Conservation (phyloP, 2,888 invertebrate species). For the Conistra vaccinii region DNA sequence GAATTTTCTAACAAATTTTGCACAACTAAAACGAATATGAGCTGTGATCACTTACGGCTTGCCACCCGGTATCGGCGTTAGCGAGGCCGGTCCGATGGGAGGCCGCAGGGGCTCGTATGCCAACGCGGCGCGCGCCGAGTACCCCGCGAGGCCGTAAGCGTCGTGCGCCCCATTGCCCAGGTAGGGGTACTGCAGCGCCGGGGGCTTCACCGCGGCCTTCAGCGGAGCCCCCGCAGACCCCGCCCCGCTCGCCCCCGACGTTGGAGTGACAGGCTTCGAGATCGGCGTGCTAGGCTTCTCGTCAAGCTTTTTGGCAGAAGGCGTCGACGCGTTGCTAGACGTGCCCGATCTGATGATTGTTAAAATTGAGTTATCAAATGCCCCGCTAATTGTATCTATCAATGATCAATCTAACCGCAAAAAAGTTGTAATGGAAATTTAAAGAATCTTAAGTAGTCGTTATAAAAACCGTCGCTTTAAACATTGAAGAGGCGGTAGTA, state of each 20-base stretch:
- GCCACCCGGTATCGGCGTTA: constrained; percentile 94
- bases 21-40: constrained; percentile 61
- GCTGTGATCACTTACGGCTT: constrained; percentile 94
- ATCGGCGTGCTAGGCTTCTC: constrained; percentile 98
- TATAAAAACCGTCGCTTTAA: constrained; percentile 53
- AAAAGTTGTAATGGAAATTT: constrained; percentile 52
- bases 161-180: constrained; percentile 89
- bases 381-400: constrained; percentile 47
- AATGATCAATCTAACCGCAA: constrained; percentile 53
- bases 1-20: constrained; percentile 61
- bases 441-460: constrained; percentile 39
- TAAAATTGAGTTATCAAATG: constrained; percentile 61
- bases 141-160: constrained; percentile 88
- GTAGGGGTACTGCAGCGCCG: constrained; percentile 92
- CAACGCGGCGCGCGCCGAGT: constrained; percentile 88
- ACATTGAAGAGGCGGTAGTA: constrained; percentile 45
- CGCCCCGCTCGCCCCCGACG: constrained; percentile 92
- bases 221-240: constrained; percentile 90
- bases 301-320: constrained; percentile 96
- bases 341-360: constrained; percentile 93
- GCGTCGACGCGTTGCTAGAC: constrained; percentile 97
- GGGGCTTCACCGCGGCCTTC: constrained; percentile 91
- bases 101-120: constrained; percentile 89
- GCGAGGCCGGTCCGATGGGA: constrained; percentile 89
- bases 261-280: constrained; percentile 97